A percentile compares a stretch with the other conserved stretches of the same genome.
These are phyloP conservation scores for Arge pagana DNA, from an alignment of 2,888 invertebrate genomes.

Conservation along the genomic window DNA sequence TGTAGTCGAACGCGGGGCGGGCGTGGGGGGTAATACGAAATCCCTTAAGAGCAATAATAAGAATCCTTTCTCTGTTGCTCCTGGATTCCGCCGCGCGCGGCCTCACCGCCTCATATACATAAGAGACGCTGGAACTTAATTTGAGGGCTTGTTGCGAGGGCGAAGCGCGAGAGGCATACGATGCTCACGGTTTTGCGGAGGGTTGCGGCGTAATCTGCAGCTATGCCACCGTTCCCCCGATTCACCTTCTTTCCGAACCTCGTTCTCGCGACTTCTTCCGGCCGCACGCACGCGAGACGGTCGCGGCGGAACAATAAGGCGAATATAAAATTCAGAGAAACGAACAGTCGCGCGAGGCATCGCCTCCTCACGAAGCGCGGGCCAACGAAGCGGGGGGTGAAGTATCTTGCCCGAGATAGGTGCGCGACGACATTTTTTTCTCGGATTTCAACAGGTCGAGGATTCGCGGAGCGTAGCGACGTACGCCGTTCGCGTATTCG, in stretches of 20 bases:
- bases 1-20: background rate
- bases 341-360: too few species aligned
- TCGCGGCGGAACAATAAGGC: too few species aligned
- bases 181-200: slow-evolving; percentile 23
- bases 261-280: background rate
- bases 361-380: too few species aligned
- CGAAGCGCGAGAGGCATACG: slow-evolving; percentile 23
- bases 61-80: slow-evolving; percentile 49
- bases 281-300: too few species aligned
- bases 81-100: slow-evolving; percentile 22
- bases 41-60: slow-evolving; percentile 58
- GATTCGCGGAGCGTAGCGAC: slow-evolving; percentile 26
- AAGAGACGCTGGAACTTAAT: slow-evolving; percentile 23
- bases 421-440: too few species aligned
- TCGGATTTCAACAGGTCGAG: too few species aligned
- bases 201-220: slow-evolving; percentile 27
- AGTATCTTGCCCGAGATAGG: slow-evolving; percentile 22
- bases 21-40: slow-evolving; percentile 49
- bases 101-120: slow-evolving; percentile 13
- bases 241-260: background rate
- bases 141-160: slow-evolving; percentile 24
- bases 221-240: slow-evolving; percentile 9
- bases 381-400: background rate
- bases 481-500: slow-evolving; percentile 31
- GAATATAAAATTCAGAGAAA: too few species aligned